These are phyloP conservation scores for Agapornis canus DNA, from an alignment of 2,797 vertebrate species.

Conservation along the genomic window DNA sequence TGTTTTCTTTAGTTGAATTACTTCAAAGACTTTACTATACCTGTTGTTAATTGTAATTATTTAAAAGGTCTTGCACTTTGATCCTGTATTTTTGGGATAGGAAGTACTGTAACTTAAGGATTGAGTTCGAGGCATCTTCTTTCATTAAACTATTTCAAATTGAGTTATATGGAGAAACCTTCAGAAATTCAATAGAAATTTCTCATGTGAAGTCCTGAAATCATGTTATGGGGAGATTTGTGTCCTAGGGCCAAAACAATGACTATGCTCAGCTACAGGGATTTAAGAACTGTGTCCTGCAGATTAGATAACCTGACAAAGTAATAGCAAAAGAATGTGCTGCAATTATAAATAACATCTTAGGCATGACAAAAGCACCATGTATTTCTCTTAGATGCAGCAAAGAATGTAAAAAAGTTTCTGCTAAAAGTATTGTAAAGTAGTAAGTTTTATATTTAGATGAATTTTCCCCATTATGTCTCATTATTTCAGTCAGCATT, in stretches of 20 bases:
- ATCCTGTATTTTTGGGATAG: neutral
- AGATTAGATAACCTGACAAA: neutral
- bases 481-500: slow-evolving; percentile 50
- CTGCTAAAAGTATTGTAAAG: neutral
- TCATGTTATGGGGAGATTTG: neutral
- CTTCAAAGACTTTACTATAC: neutral
- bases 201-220: neutral
- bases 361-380: neutral
- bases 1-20: neutral
- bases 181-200: neutral
- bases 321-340: neutral
- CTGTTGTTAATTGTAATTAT: neutral
- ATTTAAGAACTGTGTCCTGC: neutral
- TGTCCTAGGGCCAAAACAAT: neutral
- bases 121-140: neutral
- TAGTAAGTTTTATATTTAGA: neutral
- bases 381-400: neutral
- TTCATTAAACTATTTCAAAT: neutral
- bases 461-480: slow-evolving; percentile 7
- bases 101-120: neutral
- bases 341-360: neutral
- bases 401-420: neutral
- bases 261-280: neutral
- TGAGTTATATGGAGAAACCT: neutral
- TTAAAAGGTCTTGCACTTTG: neutral